Evolutionary conservation across 2,113 vertebrate species (phyloP).

Genomic region (Strix uralensis): DNA sequence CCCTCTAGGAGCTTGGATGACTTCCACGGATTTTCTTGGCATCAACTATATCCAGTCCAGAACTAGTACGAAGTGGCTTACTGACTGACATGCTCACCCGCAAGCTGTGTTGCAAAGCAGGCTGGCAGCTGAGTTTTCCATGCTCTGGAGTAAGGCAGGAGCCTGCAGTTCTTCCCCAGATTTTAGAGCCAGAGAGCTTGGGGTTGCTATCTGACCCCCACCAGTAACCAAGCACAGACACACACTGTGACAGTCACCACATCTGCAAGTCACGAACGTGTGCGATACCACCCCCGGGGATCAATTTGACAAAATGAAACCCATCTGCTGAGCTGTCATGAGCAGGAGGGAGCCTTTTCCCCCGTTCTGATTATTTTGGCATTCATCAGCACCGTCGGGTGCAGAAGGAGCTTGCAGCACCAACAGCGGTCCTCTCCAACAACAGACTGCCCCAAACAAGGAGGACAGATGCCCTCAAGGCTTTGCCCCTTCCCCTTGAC

Average conservation of each 20-base stretch:
- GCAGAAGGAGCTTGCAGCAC: neutral
- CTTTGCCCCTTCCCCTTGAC: neutral
- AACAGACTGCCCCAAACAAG: neutral
- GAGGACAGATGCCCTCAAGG: accelerated
- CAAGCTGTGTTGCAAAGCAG: neutral
- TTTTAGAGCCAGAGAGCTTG: accelerated
- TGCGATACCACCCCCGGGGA: neutral
- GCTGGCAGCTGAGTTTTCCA: neutral
- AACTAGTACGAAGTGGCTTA: neutral
- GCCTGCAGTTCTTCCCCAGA: neutral
- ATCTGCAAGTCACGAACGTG: neutral
- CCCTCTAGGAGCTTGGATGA: neutral
- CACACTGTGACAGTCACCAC: neutral
- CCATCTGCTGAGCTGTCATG: neutral
- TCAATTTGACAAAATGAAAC: neutral
- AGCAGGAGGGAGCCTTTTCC: neutral
- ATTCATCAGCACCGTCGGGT: neutral
- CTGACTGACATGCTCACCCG: neutral
- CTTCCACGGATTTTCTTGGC: conserved; percentile 14
- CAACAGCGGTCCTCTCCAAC: accelerated
- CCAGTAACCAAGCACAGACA: neutral
- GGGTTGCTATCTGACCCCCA: neutral
- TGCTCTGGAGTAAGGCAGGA: neutral
- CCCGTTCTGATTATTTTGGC: neutral
- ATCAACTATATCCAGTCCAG: neutral